These are phyloP conservation scores for Hypolimnas misippus DNA, from an alignment of 2,888 invertebrate species.

Conservation along the genomic window DNA sequence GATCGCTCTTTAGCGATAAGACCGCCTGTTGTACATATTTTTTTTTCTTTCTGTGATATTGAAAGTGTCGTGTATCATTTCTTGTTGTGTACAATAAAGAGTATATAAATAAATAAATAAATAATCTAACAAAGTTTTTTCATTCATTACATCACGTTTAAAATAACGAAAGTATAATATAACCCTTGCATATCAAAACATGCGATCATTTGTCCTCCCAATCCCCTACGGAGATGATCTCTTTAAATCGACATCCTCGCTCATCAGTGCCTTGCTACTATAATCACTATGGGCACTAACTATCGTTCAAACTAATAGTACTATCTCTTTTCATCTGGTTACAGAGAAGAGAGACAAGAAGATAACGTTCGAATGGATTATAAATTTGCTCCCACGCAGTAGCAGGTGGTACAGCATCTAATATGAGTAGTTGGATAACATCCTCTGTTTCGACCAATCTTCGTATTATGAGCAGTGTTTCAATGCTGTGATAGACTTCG, in stretches of 20 bases:
- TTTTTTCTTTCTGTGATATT: too few relatives aligned
- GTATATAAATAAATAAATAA: too few relatives aligned
- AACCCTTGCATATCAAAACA: slow-evolving; percentile 34
- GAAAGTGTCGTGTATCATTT: too few relatives aligned
- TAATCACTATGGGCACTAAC: slow-evolving; percentile 36
- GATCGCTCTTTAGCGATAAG: too few relatives aligned
- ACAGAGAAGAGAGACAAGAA: slow-evolving; percentile 17
- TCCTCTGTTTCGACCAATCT: slow-evolving; percentile 33
- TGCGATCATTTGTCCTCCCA: slow-evolving; percentile 33
- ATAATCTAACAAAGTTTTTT: background rate
- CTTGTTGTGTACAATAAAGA: too few relatives aligned
- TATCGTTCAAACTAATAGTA: slow-evolving; percentile 21
- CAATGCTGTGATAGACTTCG: slow-evolving; percentile 3
- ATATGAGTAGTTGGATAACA: slow-evolving; percentile 24
- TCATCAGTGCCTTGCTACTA: slow-evolving; percentile 35
- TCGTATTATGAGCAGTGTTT: slow-evolving; percentile 28
- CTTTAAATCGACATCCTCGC: slow-evolving; percentile 42
- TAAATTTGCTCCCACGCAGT: slow-evolving; percentile 42
- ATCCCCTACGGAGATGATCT: slow-evolving; percentile 44
- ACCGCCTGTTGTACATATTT: too few relatives aligned
- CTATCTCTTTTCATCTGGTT: slow-evolving; percentile 22
- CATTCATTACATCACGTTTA: background rate
- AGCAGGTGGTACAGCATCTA: slow-evolving; percentile 33
- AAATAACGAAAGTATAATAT: slow-evolving; percentile 14
- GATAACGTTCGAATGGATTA: slow-evolving; percentile 20